A percentile compares a stretch with the other conserved stretches of the same genome.
phyloP scores from a whole-genome alignment of 2,797 vertebrate species.

The Poeciliopsis paucimaculata region DNA sequence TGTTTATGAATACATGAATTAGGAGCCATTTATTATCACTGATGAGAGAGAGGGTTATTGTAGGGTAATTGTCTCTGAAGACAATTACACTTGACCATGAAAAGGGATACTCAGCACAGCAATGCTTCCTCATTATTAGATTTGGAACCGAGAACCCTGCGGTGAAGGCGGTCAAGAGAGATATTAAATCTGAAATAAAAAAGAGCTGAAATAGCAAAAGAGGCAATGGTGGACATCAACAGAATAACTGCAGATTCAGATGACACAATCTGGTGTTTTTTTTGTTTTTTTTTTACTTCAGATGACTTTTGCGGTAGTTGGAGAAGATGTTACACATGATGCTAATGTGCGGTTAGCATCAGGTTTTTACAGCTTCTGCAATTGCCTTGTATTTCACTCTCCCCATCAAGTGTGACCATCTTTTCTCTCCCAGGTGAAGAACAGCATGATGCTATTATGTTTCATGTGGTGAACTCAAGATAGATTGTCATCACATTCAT shows the following conservation, averaged over 20 bases:
- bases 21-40: conserved; percentile 29
- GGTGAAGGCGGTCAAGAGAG: conserved; percentile 42
- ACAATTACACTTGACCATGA: conserved; percentile 32
- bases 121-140: conserved; percentile 53
- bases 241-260: conserved; percentile 41
- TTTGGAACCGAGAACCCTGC: conserved; percentile 31
- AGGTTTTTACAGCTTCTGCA: not conserved
- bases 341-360: not conserved
- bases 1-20: conserved; percentile 29
- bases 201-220: conserved; percentile 57
- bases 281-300: conserved; percentile 9
- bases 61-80: conserved; percentile 25
- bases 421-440: not conserved
- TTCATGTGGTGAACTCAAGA: not conserved
- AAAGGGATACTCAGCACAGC: conserved; percentile 40
- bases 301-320: conserved; percentile 21
- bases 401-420: not conserved
- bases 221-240: conserved; percentile 38
- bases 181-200: conserved; percentile 68
- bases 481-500: not conserved
- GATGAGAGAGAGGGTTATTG: conserved; percentile 51
- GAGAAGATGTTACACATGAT: conserved; percentile 17
- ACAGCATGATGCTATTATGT: not conserved
- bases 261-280: not conserved
- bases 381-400: not conserved